A percentile compares a stretch with the other conserved stretches of the same genome.
Conservation (phyloP, 2,888 invertebrate species). For the Prosapia bicincta region DNA sequence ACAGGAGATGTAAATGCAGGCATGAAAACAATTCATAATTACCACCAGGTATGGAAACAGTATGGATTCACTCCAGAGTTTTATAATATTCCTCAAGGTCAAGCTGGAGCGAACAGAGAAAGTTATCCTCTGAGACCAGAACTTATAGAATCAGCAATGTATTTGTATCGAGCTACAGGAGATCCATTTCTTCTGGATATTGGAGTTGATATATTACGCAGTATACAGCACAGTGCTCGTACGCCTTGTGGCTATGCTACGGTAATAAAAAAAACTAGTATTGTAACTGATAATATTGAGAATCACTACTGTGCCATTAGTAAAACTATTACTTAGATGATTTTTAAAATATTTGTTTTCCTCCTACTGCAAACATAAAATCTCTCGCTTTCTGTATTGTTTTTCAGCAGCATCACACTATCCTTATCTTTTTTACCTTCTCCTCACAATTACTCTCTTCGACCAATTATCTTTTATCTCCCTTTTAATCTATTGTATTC, state of each 20-base stretch:
- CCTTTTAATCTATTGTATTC: too few species aligned
- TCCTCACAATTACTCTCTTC: too few species aligned
- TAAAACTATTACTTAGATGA: too few species aligned
- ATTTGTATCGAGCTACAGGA: slow-evolving; percentile 85
- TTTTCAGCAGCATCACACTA: too few species aligned
- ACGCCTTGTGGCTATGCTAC: slow-evolving; percentile 98
- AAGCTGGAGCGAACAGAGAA: slow-evolving; percentile 77
- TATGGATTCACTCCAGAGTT: slow-evolving; percentile 98
- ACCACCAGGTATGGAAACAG: slow-evolving; percentile 95
- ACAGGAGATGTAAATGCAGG: slow-evolving; percentile 85
- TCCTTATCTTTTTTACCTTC: too few species aligned
- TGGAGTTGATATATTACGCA: slow-evolving; percentile 89
- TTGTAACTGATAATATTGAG: too few species aligned
- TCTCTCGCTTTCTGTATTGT: too few species aligned
- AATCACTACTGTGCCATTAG: too few species aligned
- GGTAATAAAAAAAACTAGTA: slow-evolving; percentile 51
- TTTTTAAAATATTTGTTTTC: too few species aligned
- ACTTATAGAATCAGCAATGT: slow-evolving; percentile 95
- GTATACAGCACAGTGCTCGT: slow-evolving; percentile 88
- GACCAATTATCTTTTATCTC: too few species aligned
- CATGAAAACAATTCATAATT: slow-evolving; percentile 91
- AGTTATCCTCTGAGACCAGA: slow-evolving; percentile 96
- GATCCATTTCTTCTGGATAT: slow-evolving; percentile 90
- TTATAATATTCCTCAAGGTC: slow-evolving; percentile 88
- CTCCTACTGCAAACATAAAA: too few species aligned